Conservation (phyloP, 2,113 vertebrate species). For the Apus apus region DNA sequence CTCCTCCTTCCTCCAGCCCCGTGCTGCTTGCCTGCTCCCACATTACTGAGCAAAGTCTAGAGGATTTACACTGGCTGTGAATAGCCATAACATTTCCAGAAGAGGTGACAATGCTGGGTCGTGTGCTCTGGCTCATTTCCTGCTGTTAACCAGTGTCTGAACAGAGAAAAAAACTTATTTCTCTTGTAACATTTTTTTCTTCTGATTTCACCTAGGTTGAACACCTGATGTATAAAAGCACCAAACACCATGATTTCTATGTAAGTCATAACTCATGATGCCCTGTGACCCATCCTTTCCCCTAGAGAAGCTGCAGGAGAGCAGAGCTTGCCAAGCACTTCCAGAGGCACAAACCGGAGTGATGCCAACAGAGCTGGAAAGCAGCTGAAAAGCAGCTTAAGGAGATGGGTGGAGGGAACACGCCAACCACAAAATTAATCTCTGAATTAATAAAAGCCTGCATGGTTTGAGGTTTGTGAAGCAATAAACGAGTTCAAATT, state of each 20-base stretch:
- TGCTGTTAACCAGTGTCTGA: not conserved
- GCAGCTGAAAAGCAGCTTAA: not conserved
- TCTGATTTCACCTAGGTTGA: not conserved
- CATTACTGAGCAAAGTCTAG: not conserved
- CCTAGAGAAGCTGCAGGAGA: not conserved
- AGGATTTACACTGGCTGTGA: not conserved
- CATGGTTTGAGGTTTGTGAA: constrained; percentile 54
- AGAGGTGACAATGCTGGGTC: not conserved
- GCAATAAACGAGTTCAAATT: constrained; percentile 46
- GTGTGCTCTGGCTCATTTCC: not conserved
- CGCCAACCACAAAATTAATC: constrained; percentile 52
- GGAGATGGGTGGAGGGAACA: not conserved
- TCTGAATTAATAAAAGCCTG: constrained; percentile 41
- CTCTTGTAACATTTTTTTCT: not conserved
- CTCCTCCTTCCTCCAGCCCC: not conserved
- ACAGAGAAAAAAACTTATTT: not conserved
- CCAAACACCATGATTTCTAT: not conserved
- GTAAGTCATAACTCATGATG: not conserved
- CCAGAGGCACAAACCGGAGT: not conserved
- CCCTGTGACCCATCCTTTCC: not conserved
- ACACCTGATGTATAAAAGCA: not conserved
- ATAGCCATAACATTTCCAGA: not conserved
- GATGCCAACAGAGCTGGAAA: constrained; percentile 17
- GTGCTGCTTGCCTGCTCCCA: not conserved
- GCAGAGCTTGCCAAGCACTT: not conserved